phyloP scores from a whole-genome alignment of 2,888 invertebrate species.

The Ormyrus thymus region DNA sequence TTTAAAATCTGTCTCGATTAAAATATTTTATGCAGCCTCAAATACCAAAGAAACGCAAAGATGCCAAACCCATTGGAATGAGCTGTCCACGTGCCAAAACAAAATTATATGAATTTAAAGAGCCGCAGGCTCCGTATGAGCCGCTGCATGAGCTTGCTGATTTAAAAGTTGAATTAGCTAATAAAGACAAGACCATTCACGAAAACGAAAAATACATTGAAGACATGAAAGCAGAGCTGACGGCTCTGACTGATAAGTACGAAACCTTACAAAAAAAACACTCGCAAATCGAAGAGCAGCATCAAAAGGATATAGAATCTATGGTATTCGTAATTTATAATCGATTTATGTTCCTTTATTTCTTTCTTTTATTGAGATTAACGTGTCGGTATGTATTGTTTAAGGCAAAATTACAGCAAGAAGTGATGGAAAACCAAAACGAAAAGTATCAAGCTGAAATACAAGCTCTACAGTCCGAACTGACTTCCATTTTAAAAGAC shows the following conservation, averaged over 20 bases:
- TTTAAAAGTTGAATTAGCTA: constrained; percentile 69
- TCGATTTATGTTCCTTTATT: neutral
- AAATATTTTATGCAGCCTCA: constrained; percentile 62
- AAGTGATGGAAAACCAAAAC: constrained; percentile 61
- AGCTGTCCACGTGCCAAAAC: constrained; percentile 60
- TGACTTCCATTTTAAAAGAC: constrained; percentile 56
- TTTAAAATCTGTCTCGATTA: too few relatives aligned
- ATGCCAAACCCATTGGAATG: constrained; percentile 58
- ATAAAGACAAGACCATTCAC: constrained; percentile 70
- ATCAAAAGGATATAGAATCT: constrained; percentile 66
- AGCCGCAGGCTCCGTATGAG: constrained; percentile 61
- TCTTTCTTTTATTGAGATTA: constrained; percentile 14
- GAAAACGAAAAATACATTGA: constrained; percentile 69
- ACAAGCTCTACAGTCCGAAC: constrained; percentile 60
- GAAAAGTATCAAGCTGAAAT: constrained; percentile 62
- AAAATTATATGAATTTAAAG: constrained; percentile 53
- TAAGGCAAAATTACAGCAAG: constrained; percentile 66
- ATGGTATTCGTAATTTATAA: constrained; percentile 59
- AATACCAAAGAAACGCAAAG: constrained; percentile 62
- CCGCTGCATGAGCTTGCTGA: constrained; percentile 67
- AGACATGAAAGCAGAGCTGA: constrained; percentile 64
- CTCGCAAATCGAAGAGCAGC: constrained; percentile 60
- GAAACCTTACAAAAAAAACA: constrained; percentile 60
- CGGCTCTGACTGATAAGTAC: constrained; percentile 59
- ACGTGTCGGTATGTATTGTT: constrained; percentile 2